These are phyloP conservation scores for Leptura quadrifasciata DNA, from an alignment of 2,888 invertebrate species.

Conservation along the genomic window DNA sequence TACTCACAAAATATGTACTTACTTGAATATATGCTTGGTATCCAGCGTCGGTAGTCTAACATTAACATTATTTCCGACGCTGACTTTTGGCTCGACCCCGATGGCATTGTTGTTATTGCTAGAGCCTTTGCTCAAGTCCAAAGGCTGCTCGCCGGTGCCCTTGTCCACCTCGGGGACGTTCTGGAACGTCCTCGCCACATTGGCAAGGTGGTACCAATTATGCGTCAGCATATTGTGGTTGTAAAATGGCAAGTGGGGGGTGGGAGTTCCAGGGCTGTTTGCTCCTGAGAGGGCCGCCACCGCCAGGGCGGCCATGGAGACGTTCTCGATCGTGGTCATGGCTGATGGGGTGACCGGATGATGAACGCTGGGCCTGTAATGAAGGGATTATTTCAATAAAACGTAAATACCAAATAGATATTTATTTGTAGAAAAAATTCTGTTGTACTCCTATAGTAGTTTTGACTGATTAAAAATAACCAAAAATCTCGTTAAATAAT, in stretches of 20 bases:
- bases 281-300: conserved; percentile 81
- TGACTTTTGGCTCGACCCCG: conserved; percentile 58
- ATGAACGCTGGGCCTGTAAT: conserved; percentile 50
- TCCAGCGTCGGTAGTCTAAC: conserved; percentile 73
- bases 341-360: conserved; percentile 66
- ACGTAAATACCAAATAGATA: too few relatives aligned
- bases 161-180: conserved; percentile 64
- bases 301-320: conserved; percentile 82
- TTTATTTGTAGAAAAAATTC: too few relatives aligned
- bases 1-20: conserved; percentile 72
- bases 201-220: conserved; percentile 73
- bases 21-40: conserved; percentile 82
- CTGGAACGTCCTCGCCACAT: conserved; percentile 75
- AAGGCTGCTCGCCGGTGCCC: conserved; percentile 81
- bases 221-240: conserved; percentile 67
- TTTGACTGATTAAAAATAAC: too few relatives aligned
- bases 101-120: conserved; percentile 61
- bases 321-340: conserved; percentile 78
- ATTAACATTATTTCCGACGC: conserved; percentile 65
- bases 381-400: background rate
- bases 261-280: conserved; percentile 67
- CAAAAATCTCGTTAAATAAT: too few relatives aligned
- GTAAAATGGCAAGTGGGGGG: conserved; percentile 69
- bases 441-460: too few relatives aligned
- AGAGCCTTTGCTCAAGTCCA: conserved; percentile 89